phyloP scores from a whole-genome alignment of 2,888 invertebrate genomes.

The Catocala nupta region DNA sequence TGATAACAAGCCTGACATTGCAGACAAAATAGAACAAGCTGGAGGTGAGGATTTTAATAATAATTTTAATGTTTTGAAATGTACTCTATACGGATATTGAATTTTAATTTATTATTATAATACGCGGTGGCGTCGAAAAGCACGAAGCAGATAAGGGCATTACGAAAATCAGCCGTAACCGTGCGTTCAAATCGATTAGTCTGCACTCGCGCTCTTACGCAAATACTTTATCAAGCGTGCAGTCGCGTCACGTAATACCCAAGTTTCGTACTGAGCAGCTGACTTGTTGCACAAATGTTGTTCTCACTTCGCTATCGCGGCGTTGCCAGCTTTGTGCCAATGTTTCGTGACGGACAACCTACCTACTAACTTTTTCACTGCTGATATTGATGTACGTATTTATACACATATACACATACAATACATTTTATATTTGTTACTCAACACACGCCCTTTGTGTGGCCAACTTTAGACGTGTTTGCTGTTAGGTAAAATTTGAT shows the following conservation, averaged over 20 bases:
- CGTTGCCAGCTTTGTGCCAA: conserved; percentile 51
- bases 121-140: conserved; percentile 57
- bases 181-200: conserved; percentile 83
- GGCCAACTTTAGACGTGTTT: no score
- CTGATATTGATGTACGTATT: conserved; percentile 4
- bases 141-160: conserved; percentile 77
- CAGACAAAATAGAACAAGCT: conserved; percentile 72
- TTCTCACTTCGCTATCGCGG: conserved; percentile 58
- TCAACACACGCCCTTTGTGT: not conserved
- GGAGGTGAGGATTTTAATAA: conserved; percentile 58
- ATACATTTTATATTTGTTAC: not conserved
- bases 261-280: conserved; percentile 66
- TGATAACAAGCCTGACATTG: conserved; percentile 64
- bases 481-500: no score
- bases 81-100: conserved; percentile 48
- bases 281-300: conserved; percentile 72
- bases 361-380: not conserved
- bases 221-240: conserved; percentile 80
- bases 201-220: conserved; percentile 76
- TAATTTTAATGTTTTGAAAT: conserved; percentile 22
- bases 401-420: not conserved
- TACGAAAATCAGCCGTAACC: conserved; percentile 79
- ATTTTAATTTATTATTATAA: conserved; percentile 60
- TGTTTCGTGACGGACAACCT: conserved; percentile 56
- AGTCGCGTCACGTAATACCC: conserved; percentile 78